These are phyloP conservation scores for Margarornis squamiger DNA, from an alignment of 2,797 vertebrate genomes.

Conservation along the genomic window DNA sequence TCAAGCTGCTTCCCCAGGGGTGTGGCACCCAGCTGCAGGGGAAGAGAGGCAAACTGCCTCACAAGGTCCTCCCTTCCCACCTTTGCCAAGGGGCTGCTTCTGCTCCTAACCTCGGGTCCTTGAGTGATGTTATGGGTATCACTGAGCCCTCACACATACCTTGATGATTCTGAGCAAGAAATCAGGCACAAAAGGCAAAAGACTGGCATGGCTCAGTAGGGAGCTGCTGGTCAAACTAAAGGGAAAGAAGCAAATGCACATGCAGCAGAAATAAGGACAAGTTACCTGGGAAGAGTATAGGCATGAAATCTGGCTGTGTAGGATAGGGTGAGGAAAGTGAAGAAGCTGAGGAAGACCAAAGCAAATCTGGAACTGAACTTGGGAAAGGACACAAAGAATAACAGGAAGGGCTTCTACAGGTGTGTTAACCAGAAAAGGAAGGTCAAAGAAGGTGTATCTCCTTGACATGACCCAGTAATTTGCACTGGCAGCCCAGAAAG, in stretches of 20 bases:
- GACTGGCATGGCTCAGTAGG: neutral
- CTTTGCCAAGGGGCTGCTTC: neutral
- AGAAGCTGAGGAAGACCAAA: neutral
- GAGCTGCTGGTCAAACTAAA: neutral
- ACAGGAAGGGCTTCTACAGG: neutral
- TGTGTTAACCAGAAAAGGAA: neutral
- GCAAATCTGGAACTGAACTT: neutral
- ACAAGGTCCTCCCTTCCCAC: neutral
- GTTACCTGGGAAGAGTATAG: neutral
- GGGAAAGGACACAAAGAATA: neutral
- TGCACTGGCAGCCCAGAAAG: neutral
- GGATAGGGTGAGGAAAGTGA: neutral
- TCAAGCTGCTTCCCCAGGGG: accelerated
- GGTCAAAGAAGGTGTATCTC: no score
- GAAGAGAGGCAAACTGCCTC: accelerated
- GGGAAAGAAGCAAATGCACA: neutral
- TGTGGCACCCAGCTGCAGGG: no score
- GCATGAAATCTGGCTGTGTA: neutral
- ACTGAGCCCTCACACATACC: neutral
- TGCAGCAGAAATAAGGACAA: neutral
- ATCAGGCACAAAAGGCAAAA: neutral
- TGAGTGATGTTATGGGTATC: accelerated
- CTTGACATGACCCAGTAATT: neutral
- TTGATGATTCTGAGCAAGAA: neutral
- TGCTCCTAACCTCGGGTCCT: neutral